Conservation (phyloP, 2,888 invertebrate species). For the Lasius platythorax region DNA sequence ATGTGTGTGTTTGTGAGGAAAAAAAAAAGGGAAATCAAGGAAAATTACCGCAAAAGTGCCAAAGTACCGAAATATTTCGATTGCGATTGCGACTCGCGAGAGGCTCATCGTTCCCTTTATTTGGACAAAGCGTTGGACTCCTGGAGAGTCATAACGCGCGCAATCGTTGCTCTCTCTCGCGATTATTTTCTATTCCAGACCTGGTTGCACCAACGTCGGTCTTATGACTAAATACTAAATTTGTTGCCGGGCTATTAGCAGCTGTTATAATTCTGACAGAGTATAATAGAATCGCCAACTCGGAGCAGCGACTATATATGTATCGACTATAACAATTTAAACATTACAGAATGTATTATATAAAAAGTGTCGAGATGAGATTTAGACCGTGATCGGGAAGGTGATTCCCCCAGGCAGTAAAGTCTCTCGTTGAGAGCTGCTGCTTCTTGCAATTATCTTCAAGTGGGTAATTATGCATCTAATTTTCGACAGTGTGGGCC, state of each 20-base stretch:
- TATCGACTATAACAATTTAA: not conserved
- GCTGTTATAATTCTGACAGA: not conserved
- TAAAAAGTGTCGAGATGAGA: not conserved
- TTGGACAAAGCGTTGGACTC: not conserved
- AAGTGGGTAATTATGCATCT: constrained; percentile 1
- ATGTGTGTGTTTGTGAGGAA: not conserved
- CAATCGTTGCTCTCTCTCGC: constrained; percentile 5
- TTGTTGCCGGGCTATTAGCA: too few relatives aligned
- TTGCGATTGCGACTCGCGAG: not conserved
- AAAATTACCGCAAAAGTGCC: not conserved
- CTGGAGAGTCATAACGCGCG: not conserved
- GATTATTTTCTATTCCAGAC: not conserved
- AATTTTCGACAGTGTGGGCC: not conserved
- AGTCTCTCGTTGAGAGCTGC: not conserved
- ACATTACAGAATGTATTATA: constrained; percentile 13
- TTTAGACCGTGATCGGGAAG: not conserved
- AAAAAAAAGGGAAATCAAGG: constrained; percentile 1
- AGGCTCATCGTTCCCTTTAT: not conserved
- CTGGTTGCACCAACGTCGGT: not conserved
- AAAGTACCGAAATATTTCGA: constrained; percentile 14
- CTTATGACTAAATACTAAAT: not conserved
- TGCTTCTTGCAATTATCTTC: not conserved
- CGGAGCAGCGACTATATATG: constrained; percentile 2
- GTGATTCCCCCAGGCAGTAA: not conserved
- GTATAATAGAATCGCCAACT: not conserved